These are phyloP conservation scores for Drosophila funebris DNA, from an alignment of 1,140 invertebrate species.

Conservation along the genomic window DNA sequence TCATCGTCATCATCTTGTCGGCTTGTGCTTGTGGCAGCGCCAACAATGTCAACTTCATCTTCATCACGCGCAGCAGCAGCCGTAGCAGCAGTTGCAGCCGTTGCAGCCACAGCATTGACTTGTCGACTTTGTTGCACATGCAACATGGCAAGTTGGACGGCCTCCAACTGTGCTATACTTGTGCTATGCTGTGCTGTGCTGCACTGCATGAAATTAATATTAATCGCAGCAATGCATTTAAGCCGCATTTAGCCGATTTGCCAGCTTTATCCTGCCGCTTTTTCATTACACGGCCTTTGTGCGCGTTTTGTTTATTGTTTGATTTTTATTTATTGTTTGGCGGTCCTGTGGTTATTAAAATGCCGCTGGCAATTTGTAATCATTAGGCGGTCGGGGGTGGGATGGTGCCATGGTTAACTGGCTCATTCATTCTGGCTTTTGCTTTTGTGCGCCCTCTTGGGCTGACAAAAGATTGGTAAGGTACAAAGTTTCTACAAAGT, in stretches of 20 bases:
- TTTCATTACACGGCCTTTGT: slow-evolving; percentile 48
- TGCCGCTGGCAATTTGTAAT: slow-evolving; percentile 76
- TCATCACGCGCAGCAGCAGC: slow-evolving; percentile 15
- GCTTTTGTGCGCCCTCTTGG: slow-evolving; percentile 9
- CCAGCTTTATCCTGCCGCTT: slow-evolving; percentile 43
- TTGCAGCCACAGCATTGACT: slow-evolving; percentile 22
- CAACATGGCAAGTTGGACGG: slow-evolving; percentile 53
- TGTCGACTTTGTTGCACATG: slow-evolving; percentile 44
- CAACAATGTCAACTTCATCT: slow-evolving; percentile 21
- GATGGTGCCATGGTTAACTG: neutral
- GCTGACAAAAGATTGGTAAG: slow-evolving; percentile 53
- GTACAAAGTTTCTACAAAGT: neutral
- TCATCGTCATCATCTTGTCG: slow-evolving; percentile 40
- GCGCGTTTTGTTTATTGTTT: slow-evolving; percentile 66
- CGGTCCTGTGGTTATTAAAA: slow-evolving; percentile 75
- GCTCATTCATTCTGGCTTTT: slow-evolving; percentile 2
- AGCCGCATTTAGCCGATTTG: slow-evolving; percentile 61
- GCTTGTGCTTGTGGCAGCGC: slow-evolving; percentile 35
- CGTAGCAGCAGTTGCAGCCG: slow-evolving; percentile 9
- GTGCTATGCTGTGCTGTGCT: slow-evolving; percentile 17
- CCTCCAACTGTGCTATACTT: slow-evolving; percentile 56
- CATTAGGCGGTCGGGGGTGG: slow-evolving; percentile 48
- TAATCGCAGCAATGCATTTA: slow-evolving; percentile 80
- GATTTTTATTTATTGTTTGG: slow-evolving; percentile 75
- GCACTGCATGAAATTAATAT: slow-evolving; percentile 79